Evolutionary conservation across 2,888 invertebrate genomes (phyloP).

Genomic region (Phoronis australis): DNA sequence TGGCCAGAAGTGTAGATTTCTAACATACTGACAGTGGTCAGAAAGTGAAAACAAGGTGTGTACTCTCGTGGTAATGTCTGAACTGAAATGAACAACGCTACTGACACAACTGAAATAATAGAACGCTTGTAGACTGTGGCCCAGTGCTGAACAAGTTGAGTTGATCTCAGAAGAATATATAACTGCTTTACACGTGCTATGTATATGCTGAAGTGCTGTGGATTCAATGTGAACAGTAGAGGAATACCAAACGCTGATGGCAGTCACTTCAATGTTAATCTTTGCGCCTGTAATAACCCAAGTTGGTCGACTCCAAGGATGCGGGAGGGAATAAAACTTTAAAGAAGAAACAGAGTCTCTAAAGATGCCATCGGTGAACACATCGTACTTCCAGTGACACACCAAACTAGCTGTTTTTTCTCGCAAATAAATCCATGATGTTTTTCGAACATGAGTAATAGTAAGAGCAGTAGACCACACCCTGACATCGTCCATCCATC

Average conservation of each 20-base stretch:
- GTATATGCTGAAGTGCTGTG: too few relatives aligned
- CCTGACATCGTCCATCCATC: conserved; percentile 24
- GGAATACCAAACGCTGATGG: too few relatives aligned
- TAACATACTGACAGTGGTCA: conserved; percentile 3
- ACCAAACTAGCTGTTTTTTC: conserved; percentile 9
- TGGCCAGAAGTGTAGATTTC: conserved; percentile 8
- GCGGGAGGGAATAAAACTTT: conserved; percentile 8
- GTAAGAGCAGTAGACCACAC: conserved; percentile 22
- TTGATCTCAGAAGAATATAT: too few relatives aligned
- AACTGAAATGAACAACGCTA: too few relatives aligned
- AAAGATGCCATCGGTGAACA: conserved; percentile 14
- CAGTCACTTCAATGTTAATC: too few relatives aligned
- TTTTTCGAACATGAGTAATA: conserved; percentile 13
- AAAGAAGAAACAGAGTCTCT: conserved; percentile 15
- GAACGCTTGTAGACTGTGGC: too few relatives aligned
- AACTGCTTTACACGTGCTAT: too few relatives aligned
- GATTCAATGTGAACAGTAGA: too few relatives aligned
- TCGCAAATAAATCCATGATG: conserved; percentile 14
- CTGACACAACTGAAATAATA: too few relatives aligned
- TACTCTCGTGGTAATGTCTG: too few relatives aligned
- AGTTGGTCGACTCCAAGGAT: conserved; percentile 18
- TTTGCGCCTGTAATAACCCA: conserved; percentile 10
- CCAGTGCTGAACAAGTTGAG: too few relatives aligned
- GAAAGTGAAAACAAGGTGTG: conserved; percentile 11
- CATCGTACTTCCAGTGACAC: conserved; percentile 24